Base-by-base conservation (phyloP, 1,140 invertebrate species). In the Danaus plexippus region DNA sequence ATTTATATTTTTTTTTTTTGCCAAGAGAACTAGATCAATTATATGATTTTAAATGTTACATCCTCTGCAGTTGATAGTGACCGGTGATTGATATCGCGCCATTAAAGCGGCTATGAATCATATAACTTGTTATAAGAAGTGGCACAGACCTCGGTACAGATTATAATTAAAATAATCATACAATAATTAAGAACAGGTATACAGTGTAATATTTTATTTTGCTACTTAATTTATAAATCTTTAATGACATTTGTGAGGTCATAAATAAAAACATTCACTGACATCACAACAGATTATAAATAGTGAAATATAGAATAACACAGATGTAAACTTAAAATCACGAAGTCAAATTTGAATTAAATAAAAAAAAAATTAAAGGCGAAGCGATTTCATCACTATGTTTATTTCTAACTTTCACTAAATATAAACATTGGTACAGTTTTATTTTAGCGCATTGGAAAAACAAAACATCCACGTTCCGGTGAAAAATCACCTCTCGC, bases 401-500 rank as follows among this genome's bases (percentile, higher is more conserved):
- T 64, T 69, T 77, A 77, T 66, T 79, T 75, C 67, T 32, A 32
- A 32, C 22, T 67, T 59, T 62, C 65, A 59, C 67, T 75, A 80
- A 73, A 78, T 79, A 73, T 81, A 77, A 70, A 57, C 62, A 69
- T 68, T 46, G 54, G 56, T 74, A 43, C 51, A 51, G 58, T 60
- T 60, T 60, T 80, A 66, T 70, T 77, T 76, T 73, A 65, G 69
- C 74, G 64, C 75, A 77, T 73, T 73, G 71, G 67, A 69, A 77
- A 80, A 83, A 84, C 77, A 82, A 79, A 79, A 75, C 64, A 56
- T 42, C 53, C 46, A 61, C 59, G 64, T 59, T 57, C 63, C 59
- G 53, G 54, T 84, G 83, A 86, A 81, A 81, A 83, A 86, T 86
- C 75, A 79, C 78, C 73, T 70, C 66, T 63, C 73, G 61, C 69